These are phyloP conservation scores for Tragelaphus eurycerus DNA, from an alignment of 2,797 vertebrate species.

Conservation along the genomic window DNA sequence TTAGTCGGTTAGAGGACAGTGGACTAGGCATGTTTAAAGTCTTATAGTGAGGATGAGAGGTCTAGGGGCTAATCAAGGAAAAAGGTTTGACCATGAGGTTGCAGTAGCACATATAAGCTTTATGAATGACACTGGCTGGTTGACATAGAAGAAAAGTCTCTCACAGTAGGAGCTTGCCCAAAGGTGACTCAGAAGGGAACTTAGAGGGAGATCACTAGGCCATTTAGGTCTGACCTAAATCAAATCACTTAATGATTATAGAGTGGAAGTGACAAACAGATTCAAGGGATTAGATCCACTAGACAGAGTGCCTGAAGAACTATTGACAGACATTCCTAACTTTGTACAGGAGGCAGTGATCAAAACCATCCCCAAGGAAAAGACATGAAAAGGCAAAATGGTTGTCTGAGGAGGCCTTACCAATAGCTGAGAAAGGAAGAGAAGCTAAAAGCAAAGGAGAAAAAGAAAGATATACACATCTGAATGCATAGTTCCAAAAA, in stretches of 20 bases:
- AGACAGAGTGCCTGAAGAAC: background rate
- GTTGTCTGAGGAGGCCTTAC: background rate
- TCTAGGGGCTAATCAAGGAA: background rate
- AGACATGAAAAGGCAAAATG: background rate
- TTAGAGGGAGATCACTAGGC: background rate
- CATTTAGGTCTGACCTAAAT: background rate
- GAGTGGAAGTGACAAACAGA: background rate
- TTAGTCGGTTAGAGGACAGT: background rate
- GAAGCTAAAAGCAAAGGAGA: background rate
- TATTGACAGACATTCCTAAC: background rate
- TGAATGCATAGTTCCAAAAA: background rate
- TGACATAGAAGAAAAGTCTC: background rate
- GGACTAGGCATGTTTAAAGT: background rate
- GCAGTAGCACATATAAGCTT: background rate
- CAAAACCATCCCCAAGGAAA: background rate
- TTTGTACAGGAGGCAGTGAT: background rate
- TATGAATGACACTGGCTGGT: background rate
- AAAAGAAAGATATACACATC: background rate
- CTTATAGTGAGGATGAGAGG: background rate
- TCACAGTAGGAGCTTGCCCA: background rate
- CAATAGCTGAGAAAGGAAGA: background rate
- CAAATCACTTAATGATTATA: background rate
- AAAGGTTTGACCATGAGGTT: background rate
- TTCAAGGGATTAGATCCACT: background rate
- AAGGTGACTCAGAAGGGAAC: background rate